phyloP scores from a whole-genome alignment of 2,888 invertebrate species.

The Anaspis maculata region DNA sequence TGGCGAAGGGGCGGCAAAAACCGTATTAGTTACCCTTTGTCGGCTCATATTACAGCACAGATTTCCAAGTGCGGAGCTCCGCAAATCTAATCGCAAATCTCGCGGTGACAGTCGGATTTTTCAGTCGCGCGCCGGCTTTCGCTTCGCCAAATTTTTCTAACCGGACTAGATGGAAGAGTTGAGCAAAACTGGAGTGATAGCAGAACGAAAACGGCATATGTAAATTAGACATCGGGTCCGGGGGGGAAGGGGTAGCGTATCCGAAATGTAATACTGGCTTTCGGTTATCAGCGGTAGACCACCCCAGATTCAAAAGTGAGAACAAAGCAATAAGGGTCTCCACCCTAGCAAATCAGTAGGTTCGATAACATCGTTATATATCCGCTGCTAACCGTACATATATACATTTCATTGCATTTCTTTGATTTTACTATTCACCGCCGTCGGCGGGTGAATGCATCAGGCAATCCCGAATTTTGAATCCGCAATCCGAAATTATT shows the following conservation, averaged over 20 bases:
- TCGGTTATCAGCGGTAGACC: constrained; percentile 40
- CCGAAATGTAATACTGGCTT: constrained; percentile 37
- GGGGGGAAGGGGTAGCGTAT: constrained; percentile 27
- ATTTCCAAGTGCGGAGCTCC: too few relatives aligned
- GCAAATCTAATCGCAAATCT: too few relatives aligned
- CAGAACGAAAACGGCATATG: constrained; percentile 28
- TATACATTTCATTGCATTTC: constrained; percentile 26
- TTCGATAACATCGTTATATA: constrained; percentile 43
- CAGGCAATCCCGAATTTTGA: neutral
- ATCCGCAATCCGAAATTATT: too few relatives aligned
- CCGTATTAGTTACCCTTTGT: constrained; percentile 42
- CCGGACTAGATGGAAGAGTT: too few relatives aligned
- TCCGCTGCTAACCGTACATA: constrained; percentile 29
- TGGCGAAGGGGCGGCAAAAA: constrained; percentile 41
- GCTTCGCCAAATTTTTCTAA: too few relatives aligned
- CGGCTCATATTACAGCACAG: constrained; percentile 33
- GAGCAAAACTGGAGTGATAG: too few relatives aligned
- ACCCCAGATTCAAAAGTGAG: constrained; percentile 43
- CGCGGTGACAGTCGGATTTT: too few relatives aligned
- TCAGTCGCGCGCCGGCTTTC: too few relatives aligned
- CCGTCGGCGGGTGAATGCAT: neutral
- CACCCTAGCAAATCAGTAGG: constrained; percentile 42
- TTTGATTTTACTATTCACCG: constrained; percentile 19
- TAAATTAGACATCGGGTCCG: constrained; percentile 32
- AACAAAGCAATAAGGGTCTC: constrained; percentile 42